A percentile compares a stretch with the other conserved stretches of the same genome.
Evolutionary conservation across 2,888 invertebrate genomes (phyloP).

Genomic region (Apodemia duryi): DNA sequence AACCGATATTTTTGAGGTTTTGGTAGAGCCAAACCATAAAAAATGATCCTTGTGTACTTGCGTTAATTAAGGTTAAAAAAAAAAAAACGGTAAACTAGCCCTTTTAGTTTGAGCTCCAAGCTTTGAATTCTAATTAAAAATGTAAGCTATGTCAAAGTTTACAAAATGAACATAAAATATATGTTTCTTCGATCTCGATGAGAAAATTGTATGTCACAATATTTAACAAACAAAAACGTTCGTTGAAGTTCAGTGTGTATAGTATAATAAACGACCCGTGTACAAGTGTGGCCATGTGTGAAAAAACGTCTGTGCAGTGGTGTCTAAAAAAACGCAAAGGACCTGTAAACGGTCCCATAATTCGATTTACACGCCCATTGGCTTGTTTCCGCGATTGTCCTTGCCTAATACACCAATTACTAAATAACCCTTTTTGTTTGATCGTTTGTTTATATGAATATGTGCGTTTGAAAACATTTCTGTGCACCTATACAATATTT

Average conservation of each 20-base stretch:
- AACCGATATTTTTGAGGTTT: too few species aligned
- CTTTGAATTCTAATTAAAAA: too few species aligned
- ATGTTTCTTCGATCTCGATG: neutral
- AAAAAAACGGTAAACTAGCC: too few species aligned
- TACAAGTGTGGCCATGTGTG: constrained; percentile 62
- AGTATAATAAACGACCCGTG: constrained; percentile 41
- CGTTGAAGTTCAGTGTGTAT: constrained; percentile 32
- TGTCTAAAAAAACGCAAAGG: constrained; percentile 45
- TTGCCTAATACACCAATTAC: constrained; percentile 61
- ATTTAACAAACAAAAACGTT: constrained; percentile 20
- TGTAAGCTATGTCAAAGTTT: too few species aligned
- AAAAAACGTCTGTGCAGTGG: constrained; percentile 55
- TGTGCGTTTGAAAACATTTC: constrained; percentile 44
- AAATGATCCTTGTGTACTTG: too few species aligned
- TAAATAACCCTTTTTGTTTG: constrained; percentile 60
- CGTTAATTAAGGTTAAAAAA: too few species aligned
- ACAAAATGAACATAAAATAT: too few species aligned
- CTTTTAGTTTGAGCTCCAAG: too few species aligned
- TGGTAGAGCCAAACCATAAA: too few species aligned
- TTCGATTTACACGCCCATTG: constrained; percentile 73
- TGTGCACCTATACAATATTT: constrained; percentile 60
- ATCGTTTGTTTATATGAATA: constrained; percentile 60
- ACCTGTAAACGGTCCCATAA: constrained; percentile 69
- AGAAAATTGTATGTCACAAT: constrained; percentile 3
- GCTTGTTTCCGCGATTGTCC: constrained; percentile 65